Percentiles rank a stretch among this genome's conserved stretches.
These are phyloP conservation scores for Chelon labrosus DNA, from an alignment of 2,797 vertebrate genomes.

Conservation along the genomic window DNA sequence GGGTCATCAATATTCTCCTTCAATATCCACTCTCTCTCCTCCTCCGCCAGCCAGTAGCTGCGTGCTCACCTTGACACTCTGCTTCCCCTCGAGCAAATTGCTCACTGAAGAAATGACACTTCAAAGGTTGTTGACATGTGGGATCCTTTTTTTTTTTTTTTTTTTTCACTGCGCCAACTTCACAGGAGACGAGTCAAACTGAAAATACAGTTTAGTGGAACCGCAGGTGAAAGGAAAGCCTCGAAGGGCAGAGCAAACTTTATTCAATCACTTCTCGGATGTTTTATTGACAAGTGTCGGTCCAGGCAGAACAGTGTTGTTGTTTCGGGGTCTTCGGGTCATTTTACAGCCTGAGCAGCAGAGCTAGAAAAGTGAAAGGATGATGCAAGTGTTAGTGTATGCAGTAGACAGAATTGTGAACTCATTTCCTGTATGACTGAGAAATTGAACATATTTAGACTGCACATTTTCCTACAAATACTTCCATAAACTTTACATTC, in stretches of 20 bases:
- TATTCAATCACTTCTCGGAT: not conserved
- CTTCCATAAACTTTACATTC: no score
- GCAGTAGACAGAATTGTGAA: no score
- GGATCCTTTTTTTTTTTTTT: no score
- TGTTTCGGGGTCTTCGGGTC: conserved; percentile 2
- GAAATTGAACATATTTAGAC: no score
- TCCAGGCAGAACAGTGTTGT: not conserved
- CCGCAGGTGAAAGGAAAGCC: not conserved
- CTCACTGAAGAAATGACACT: conserved; percentile 47
- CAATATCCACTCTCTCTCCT: not conserved
- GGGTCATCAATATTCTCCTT: not conserved
- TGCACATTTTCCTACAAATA: no score
- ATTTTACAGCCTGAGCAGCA: not conserved
- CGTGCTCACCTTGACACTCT: conserved; percentile 27
- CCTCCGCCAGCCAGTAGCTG: conserved; percentile 9
- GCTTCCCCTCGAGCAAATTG: conserved; percentile 52
- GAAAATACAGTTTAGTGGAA: not conserved
- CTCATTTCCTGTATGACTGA: no score
- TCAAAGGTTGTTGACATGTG: conserved; percentile 33
- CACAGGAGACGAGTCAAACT: conserved; percentile 6
- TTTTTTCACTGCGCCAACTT: conserved; percentile 20
- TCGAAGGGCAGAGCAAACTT: not conserved
- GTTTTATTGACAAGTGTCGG: conserved; percentile 21
- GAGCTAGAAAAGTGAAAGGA: not conserved
- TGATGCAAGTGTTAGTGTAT: not conserved